Evolutionary conservation across 2,113 vertebrate genomes (phyloP).

Genomic region (Burhinus oedicnemus): DNA sequence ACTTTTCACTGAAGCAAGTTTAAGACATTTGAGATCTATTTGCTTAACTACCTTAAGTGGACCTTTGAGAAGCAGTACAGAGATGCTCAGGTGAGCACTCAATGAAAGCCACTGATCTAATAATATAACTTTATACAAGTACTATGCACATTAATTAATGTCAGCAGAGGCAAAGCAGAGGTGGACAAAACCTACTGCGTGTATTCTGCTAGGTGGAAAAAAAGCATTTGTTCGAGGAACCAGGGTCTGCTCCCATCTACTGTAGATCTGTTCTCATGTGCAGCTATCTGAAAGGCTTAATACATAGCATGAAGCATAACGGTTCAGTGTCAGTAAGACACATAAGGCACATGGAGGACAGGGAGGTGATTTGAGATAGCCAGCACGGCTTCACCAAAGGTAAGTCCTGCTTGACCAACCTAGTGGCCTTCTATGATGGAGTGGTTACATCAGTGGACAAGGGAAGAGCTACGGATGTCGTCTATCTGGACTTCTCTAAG

Average conservation of each 20-base stretch:
- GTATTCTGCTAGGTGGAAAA: neutral
- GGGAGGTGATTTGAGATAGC: neutral
- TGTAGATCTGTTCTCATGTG: neutral
- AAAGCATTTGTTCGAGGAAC: neutral
- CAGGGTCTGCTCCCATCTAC: neutral
- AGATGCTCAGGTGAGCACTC: neutral
- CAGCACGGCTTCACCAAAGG: neutral
- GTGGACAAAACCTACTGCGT: neutral
- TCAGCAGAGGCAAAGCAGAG: neutral
- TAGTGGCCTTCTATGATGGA: neutral
- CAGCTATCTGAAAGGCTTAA: neutral
- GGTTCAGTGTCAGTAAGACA: neutral
- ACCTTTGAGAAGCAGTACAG: neutral
- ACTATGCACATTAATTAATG: neutral
- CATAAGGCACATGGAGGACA: neutral
- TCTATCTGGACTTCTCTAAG: neutral
- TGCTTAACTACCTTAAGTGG: neutral
- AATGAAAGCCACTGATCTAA: neutral
- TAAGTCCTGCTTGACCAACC: neutral
- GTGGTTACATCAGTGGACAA: neutral
- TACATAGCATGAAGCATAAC: neutral
- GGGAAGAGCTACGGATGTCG: neutral
- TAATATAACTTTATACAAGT: neutral
- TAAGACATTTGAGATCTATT: neutral
- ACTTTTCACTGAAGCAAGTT: neutral